Evolutionary conservation across 1,140 invertebrate species (phyloP), one percentile per base, ranked within the genome.

Genomic region (Dryas iulia): DNA sequence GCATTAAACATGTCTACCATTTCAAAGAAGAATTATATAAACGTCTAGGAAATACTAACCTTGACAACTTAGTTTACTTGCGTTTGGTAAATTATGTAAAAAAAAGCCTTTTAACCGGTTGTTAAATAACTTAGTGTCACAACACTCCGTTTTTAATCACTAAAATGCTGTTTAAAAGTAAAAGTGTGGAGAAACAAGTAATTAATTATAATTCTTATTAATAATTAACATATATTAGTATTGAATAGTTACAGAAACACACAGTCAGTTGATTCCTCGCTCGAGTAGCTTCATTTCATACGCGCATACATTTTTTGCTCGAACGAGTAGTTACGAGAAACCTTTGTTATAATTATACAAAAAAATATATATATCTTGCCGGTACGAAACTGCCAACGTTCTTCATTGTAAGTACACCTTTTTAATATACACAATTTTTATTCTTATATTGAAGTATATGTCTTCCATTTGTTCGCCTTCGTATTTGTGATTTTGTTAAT

Each of bases 271-370:
- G 52, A 47, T 18, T 62, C 59, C 60, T 14, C 67, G 56, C 67
- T 69, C 60, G 61, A 69, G 61, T 69, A 69, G 61, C 23, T 63
- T 14, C 10, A 60, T 59, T 64, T 60, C 58, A 56, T 54, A 65
- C 68, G 62, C 68, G 62, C 35, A 65, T 65, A 60, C 57, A 52
- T 70, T 70, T 70, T 70, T 70, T 70, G 68, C 68, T 70, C 57
- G 61, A 57, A 47, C 53, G 67, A 69, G 67, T 53, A 58, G 66
- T 69, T 69, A 65, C 68, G 68, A 59, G 68, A 65, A 65, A 60
- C 56, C 68, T 70, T 70, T 65, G 68, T 65, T 60, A 57, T 65
- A 65, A 70, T 70, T 65, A 56, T 60, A 70, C 60, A 65, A 70
- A 65, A 65, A 69, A 59, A 52, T n/a, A n/a, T n/a, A n/a, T n/a